phyloP scores from a whole-genome alignment of 2,797 vertebrate species.

The Amphiprion clarkii region DNA sequence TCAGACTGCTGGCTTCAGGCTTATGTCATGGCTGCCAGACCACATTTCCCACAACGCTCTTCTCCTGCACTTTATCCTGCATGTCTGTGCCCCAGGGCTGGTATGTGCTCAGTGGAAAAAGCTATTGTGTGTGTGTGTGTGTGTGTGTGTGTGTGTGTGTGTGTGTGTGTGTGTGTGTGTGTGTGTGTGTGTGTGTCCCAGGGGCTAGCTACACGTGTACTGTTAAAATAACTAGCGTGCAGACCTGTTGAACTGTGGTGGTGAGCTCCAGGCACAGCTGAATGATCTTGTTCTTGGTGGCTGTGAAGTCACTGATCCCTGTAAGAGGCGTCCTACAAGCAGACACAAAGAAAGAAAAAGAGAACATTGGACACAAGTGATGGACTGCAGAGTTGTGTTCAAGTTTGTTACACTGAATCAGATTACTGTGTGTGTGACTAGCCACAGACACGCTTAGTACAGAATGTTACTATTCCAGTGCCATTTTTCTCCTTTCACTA shows the following conservation, averaged over 20 bases:
- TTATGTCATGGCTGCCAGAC: constrained; percentile 67
- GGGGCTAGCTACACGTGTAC: constrained; percentile 37
- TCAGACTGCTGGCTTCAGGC: constrained; percentile 71
- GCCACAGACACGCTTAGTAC: constrained; percentile 34
- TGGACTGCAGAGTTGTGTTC: neutral
- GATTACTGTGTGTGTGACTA: constrained; percentile 42
- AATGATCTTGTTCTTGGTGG: constrained; percentile 99
- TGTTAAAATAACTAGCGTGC: constrained; percentile 63
- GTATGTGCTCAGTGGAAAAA: constrained; percentile 63
- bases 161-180: constrained; percentile 45
- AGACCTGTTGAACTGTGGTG: constrained; percentile 98
- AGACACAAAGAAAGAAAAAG: constrained; percentile 48
- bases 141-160: constrained; percentile 46
- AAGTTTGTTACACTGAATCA: neutral
- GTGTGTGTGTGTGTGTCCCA: constrained; percentile 21
- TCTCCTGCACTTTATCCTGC: constrained; percentile 54
- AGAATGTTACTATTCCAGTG: constrained; percentile 38
- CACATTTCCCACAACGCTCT: constrained; percentile 71
- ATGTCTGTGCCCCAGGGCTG: constrained; percentile 57
- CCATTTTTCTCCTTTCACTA: neutral
- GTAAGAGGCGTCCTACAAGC: constrained; percentile 92
- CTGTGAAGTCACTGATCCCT: constrained; percentile 96
- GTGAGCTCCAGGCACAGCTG: constrained; percentile 98
- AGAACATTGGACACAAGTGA: constrained; percentile 43
- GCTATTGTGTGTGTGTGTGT: constrained; percentile 39